Evolutionary conservation across 2,113 vertebrate species (phyloP).

Genomic region (Strigops habroptila): DNA sequence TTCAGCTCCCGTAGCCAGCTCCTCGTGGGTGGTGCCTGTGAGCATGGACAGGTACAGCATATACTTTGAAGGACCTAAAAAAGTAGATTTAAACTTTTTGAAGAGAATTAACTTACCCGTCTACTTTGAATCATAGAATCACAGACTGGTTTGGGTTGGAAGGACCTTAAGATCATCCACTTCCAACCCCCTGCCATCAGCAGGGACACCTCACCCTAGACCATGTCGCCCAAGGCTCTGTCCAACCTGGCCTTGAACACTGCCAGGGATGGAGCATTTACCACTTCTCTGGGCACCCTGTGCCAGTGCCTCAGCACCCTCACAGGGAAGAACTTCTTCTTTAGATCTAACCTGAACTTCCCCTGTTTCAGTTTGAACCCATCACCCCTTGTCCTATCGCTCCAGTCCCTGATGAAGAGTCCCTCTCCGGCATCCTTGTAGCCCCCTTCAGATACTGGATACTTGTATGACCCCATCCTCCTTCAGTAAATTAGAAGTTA

Average conservation of each 20-base stretch:
- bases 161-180: neutral
- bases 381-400: neutral
- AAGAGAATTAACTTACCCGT: neutral
- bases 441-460: neutral
- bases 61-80: neutral
- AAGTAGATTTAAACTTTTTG: neutral
- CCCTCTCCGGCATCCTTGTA: neutral
- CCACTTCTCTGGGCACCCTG: neutral
- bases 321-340: neutral
- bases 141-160: neutral
- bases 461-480: neutral
- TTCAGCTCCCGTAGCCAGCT: neutral
- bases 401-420: neutral
- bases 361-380: neutral
- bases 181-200: neutral
- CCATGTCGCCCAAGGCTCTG: neutral
- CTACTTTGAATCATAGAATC: neutral
- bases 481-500: neutral
- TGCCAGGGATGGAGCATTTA: neutral
- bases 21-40: neutral
- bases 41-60: neutral
- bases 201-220: neutral
- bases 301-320: neutral
- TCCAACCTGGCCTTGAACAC: neutral
- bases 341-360: neutral